Evolutionary conservation across 30 jellyfish, hydroid and myxozoan species (phyloP).

Genomic region (Nemopilema nomurai): DNA sequence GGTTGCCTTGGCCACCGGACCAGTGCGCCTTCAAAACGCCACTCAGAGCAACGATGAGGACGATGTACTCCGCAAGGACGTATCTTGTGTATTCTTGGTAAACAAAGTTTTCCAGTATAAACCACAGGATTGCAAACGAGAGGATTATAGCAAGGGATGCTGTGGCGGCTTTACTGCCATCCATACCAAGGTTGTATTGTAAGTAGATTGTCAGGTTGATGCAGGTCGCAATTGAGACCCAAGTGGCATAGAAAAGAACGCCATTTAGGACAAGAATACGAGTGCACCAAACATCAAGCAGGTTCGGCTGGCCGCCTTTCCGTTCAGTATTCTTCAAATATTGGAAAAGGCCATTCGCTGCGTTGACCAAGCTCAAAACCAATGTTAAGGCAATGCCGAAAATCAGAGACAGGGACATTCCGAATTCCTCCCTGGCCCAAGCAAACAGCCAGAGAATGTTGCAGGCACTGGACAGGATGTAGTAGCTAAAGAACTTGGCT

Average conservation of each 20-base stretch:
- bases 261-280: conserved; percentile 76
- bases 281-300: conserved; percentile 61
- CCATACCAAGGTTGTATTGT: conserved; percentile 46
- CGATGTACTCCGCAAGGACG: conserved; percentile 59
- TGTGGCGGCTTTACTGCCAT: conserved; percentile 57
- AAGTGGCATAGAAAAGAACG: conserved; percentile 60
- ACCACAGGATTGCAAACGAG: conserved; percentile 54
- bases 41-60: conserved; percentile 54
- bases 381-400: conserved; percentile 40
- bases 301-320: conserved; percentile 42
- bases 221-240: conserved; percentile 72
- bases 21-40: conserved; percentile 63
- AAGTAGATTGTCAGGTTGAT: conserved; percentile 38
- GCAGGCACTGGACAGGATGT: conserved; percentile 38
- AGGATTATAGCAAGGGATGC: conserved; percentile 48
- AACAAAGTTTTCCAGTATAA: conserved; percentile 64
- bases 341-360: conserved; percentile 37
- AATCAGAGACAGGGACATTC: conserved; percentile 37
- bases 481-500: conserved; percentile 42
- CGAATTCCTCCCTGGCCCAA: conserved; percentile 57
- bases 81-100: conserved; percentile 46
- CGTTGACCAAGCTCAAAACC: conserved; percentile 26
- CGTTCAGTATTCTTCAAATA: conserved; percentile 31
- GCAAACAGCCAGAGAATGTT: conserved; percentile 50
- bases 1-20: conserved; percentile 61